These are phyloP conservation scores for Andrena bicolor DNA, from an alignment of 2,888 invertebrate genomes.

Conservation along the genomic window DNA sequence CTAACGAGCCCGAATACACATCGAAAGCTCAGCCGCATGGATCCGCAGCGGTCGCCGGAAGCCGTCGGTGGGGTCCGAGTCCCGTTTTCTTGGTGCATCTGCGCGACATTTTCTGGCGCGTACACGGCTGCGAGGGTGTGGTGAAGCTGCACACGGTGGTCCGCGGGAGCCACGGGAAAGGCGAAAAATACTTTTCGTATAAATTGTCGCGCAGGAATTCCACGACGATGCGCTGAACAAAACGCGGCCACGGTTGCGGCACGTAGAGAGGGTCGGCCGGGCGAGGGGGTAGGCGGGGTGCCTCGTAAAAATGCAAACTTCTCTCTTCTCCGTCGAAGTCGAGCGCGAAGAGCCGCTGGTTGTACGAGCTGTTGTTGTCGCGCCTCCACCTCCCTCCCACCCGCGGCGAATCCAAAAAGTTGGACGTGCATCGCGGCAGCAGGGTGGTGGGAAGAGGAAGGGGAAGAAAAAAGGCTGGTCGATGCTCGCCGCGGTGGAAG, in stretches of 20 bases:
- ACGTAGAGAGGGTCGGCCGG: slow-evolving; percentile 28
- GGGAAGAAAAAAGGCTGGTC: slow-evolving; percentile 16
- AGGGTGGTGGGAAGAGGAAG: no score
- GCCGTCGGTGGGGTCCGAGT: slow-evolving; percentile 38
- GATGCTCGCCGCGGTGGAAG: slow-evolving; percentile 9
- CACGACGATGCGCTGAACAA: slow-evolving; percentile 72
- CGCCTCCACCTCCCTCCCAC: slow-evolving; percentile 14
- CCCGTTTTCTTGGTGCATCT: slow-evolving; percentile 69
- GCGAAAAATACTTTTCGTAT: slow-evolving; percentile 80
- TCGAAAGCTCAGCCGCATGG: not conserved
- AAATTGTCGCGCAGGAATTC: slow-evolving; percentile 80
- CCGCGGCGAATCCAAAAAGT: slow-evolving; percentile 58
- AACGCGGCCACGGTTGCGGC: slow-evolving; percentile 61
- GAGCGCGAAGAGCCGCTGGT: slow-evolving; percentile 57
- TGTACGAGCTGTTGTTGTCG: slow-evolving; percentile 62
- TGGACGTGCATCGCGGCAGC: slow-evolving; percentile 47
- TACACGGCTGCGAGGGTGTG: not conserved
- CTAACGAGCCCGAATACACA: slow-evolving; percentile 23
- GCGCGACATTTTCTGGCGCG: slow-evolving; percentile 37
- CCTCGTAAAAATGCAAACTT: slow-evolving; percentile 82
- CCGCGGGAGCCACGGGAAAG: slow-evolving; percentile 35
- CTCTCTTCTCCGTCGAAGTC: slow-evolving; percentile 64
- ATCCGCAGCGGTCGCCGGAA: slow-evolving; percentile 9
- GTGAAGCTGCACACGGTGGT: not conserved
- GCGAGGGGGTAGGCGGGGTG: slow-evolving; percentile 15